Evolutionary conservation across 2,888 invertebrate genomes (phyloP).

Genomic region (Agrotis clavis): DNA sequence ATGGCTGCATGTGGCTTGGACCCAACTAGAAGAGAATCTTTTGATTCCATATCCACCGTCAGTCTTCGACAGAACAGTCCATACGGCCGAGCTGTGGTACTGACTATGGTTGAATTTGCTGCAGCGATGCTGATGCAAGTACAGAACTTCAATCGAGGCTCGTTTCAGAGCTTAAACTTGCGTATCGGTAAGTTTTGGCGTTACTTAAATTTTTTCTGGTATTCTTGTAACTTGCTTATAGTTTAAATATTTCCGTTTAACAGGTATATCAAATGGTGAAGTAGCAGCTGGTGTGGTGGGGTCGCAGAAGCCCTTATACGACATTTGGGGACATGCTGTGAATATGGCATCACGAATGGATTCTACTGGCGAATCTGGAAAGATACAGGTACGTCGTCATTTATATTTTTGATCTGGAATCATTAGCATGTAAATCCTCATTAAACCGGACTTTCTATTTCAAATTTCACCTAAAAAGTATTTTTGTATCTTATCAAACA

Average conservation of each 20-base stretch:
- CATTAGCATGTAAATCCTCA: too few species aligned
- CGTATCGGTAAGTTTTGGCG: constrained; percentile 92
- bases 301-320: constrained; percentile 97
- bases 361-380: constrained; percentile 95
- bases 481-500: constrained; percentile 65
- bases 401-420: too few species aligned
- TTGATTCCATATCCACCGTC: constrained; percentile 79
- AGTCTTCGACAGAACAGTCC: constrained; percentile 76
- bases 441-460: too few species aligned
- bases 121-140: constrained; percentile 89
- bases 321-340: constrained; percentile 99
- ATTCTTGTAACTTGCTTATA: background rate
- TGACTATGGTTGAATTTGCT: constrained; percentile 89
- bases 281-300: constrained; percentile 99
- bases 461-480: background rate
- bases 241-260: constrained; percentile 27
- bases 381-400: constrained; percentile 92
- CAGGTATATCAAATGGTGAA: constrained; percentile 97
- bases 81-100: constrained; percentile 84
- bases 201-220: background rate
- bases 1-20: constrained; percentile 99
- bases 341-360: constrained; percentile 99
- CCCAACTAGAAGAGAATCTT: constrained; percentile 93
- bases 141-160: constrained; percentile 91
- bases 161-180: constrained; percentile 92